Base-by-base conservation (phyloP, 2,113 vertebrate species). In the Cinclus cinclus region DNA sequence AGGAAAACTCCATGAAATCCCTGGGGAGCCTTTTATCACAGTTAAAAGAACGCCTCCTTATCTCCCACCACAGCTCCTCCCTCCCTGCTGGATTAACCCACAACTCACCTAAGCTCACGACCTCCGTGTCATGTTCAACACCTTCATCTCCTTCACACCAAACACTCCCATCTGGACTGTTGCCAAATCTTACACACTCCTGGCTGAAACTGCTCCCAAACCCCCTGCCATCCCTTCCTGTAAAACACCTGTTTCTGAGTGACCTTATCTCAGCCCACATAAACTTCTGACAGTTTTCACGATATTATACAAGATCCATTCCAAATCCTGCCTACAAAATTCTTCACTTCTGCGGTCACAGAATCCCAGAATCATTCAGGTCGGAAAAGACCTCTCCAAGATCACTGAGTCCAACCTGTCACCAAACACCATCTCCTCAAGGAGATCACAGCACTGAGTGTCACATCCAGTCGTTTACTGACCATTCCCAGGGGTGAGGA, bases 91-190 rank as follows among this genome's bases (percentile, higher is more conserved):
- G 4, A 81, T 58, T 19, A 75, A 82, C 53, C 60, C 0, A 0
- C n/a, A 50, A 11, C 50, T 92, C 16, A 76, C 46, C 83, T 62
- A 28, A 47, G 25, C 21, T 85, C 78, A 39, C 5, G 9, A 18
- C 31, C 67, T 59, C 28, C 0, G 0, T 25, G 58, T 59, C 10
- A 1, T 13, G 28, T 63, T 70, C 67, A 63, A 77, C 84, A 55
- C 63, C 82, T 76, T 24, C 52, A 23, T 18, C 82, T 80, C 81
- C 78, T 88, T 74, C 91, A 88, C 87, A 83, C 77, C 65, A n/a
- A 63, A 55, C 76, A 20, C 15, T 55, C 1, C 0, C 9, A 21
- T 1, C 70, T 80, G 93, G 46, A 37, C 4, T 46, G 24, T 2
- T 46, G 81, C 84, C 83, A 94, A 15, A 79, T 37, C 87, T 56